These are phyloP conservation scores for Microchrysa polita DNA, from an alignment of 2,888 invertebrate genomes.

Conservation along the genomic window DNA sequence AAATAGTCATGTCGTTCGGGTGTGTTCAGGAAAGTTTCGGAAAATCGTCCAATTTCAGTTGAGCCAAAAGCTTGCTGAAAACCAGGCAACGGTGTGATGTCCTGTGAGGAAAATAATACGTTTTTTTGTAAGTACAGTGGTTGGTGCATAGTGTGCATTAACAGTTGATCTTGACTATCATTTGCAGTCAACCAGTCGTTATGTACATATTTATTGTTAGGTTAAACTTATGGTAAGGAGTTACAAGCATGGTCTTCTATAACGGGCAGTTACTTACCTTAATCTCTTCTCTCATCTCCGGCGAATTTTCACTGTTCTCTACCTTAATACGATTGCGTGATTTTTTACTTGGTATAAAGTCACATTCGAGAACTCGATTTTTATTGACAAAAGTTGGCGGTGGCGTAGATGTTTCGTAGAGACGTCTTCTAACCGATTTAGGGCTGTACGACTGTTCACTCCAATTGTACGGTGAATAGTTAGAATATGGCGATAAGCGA, in stretches of 20 bases:
- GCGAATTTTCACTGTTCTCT: conserved; percentile 39
- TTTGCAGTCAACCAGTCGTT: no score
- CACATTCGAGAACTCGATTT: conserved; percentile 60
- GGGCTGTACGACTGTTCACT: conserved; percentile 46
- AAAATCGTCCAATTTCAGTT: conserved; percentile 86
- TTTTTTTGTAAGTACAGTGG: no score
- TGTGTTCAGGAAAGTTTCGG: conserved; percentile 71
- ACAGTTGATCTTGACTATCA: no score
- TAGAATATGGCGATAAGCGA: conserved; percentile 42
- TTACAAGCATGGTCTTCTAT: no score
- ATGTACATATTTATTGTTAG: no score
- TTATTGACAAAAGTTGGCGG: conserved; percentile 46
- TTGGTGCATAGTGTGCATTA: no score
- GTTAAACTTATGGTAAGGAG: no score
- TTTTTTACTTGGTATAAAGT: conserved; percentile 60
- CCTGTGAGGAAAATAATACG: conserved; percentile 50
- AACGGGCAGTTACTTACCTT: conserved; percentile 54
- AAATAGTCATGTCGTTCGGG: conserved; percentile 55
- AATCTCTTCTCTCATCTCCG: conserved; percentile 57
- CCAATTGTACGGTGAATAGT: conserved; percentile 46
- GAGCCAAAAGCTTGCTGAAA: conserved; percentile 88
- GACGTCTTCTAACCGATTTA: conserved; percentile 28
- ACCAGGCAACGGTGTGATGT: conserved; percentile 73
- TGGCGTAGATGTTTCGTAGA: conserved; percentile 18
- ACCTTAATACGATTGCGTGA: conserved; percentile 56